Base-by-base conservation (phyloP, 2,888 invertebrate genomes). In the Oligia strigilis region DNA sequence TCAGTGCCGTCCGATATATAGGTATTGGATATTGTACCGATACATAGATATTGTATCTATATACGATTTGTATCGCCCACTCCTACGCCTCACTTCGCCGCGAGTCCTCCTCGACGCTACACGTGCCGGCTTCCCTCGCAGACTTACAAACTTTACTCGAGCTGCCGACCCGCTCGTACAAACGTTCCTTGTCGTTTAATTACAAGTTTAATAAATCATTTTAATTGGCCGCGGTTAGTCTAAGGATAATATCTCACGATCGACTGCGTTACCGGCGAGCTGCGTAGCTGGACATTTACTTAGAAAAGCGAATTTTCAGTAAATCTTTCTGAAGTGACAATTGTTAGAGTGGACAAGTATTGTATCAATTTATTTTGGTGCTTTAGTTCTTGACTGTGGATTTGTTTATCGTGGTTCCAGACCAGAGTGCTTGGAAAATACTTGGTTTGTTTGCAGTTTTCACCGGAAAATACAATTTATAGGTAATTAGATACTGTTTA, bases 101-200 rank as follows among this genome's bases (percentile, higher is more conserved):
- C 94, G 93, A 92, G 93, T 91, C 88, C 90, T 92, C 92, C 83
- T 84, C 84, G 89, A 81, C 89, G 90, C 85, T 83, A 89, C 82
- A 93, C 95, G 95, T 92, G 92, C 86, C 78, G 77, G 83, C 80
- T 73, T 75, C 77, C 69, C 82, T 80, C 82, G 82, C 80, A 58
- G 81, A 76, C 80, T 84, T 86, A 86, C 94, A 97, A 97, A 97
- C 97, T 97, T 97, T 96, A 96, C 94, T 92, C 97, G 96, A 95
- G 87, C 91, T 90, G 65, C 87, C 83, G 90, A 89, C 83, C 87
- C 85, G 88, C 87, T 90, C 86, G 91, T 87, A 91, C 86, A 81
- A 87, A 83, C 85, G 79, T 83, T 87, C 82, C 80, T 83, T 83
- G 75, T 81, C 85, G 83, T 87, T 91, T 90, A 90, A 89, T 92